phyloP scores from a whole-genome alignment of 2,888 invertebrate genomes.

The Drosophila sordidapex region DNA sequence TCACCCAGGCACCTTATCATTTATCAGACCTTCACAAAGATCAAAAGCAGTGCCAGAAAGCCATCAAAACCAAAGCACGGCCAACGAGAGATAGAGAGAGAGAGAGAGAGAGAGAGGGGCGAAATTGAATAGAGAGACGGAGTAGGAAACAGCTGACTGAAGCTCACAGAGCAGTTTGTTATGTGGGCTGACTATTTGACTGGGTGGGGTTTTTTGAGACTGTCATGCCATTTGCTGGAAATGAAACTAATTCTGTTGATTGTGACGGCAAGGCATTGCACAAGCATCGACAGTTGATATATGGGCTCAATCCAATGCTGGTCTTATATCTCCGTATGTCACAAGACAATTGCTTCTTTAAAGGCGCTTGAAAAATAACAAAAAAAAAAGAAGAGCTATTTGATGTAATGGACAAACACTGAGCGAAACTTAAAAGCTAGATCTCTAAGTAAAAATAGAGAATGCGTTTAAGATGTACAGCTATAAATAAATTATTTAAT shows the following conservation, averaged over 20 bases:
- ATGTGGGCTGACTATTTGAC: constrained; percentile 53
- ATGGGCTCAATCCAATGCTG: constrained; percentile 28
- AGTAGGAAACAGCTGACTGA: constrained; percentile 4
- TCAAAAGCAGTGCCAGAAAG: constrained; percentile 60
- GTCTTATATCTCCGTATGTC: constrained; percentile 18
- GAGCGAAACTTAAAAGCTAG: neutral
- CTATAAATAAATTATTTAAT: neutral
- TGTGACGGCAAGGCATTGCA: constrained; percentile 59
- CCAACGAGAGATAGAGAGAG: neutral
- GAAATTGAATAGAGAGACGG: constrained; percentile 26
- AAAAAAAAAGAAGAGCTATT: neutral
- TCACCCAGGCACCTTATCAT: constrained; percentile 61
- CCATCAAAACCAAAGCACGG: constrained; percentile 44
- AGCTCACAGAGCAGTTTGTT: constrained; percentile 62
- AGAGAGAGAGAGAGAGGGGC: neutral
- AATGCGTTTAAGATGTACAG: neutral
- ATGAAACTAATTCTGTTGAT: constrained; percentile 77
- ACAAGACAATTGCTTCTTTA: constrained; percentile 32
- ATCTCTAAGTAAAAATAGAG: no score
- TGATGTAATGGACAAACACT: constrained; percentile 14
- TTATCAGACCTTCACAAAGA: constrained; percentile 67
- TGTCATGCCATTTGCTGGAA: constrained; percentile 64
- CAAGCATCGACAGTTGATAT: constrained; percentile 67
- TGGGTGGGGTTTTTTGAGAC: constrained; percentile 19
- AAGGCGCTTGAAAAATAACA: neutral